Conservation (phyloP, 2,797 vertebrate genomes). For the Cephalopachus bancanus region DNA sequence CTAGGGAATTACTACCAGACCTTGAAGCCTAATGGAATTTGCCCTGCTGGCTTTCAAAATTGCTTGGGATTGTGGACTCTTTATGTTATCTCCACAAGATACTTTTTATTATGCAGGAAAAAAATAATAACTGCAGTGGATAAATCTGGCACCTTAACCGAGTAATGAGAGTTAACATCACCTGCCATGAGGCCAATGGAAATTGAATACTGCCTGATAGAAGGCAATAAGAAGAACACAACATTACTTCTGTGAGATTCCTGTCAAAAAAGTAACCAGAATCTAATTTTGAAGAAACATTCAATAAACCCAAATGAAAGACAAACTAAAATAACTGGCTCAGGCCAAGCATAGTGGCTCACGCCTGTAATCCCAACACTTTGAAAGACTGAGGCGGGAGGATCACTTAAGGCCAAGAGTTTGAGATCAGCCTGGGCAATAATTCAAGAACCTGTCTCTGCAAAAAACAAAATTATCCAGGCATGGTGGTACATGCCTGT, state of each 20-base stretch:
- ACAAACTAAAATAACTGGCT: background rate
- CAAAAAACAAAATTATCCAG: no score
- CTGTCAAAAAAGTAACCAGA: background rate
- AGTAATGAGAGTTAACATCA: background rate
- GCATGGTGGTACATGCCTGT: no score
- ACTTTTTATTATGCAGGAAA: background rate
- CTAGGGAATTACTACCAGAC: background rate
- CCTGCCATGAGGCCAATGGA: background rate
- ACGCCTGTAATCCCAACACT: no score
- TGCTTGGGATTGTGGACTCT: background rate
- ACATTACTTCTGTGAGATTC: background rate
- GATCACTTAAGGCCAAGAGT: no score
- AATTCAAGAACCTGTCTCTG: no score
- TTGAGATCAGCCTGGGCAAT: no score
- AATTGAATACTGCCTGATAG: background rate
- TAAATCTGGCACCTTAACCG: slow-evolving; percentile 5
- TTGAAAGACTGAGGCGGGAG: no score
- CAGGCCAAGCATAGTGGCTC: no score
- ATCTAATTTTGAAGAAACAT: slow-evolving; percentile 5
- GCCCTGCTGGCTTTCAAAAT: background rate
- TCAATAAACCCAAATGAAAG: background rate
- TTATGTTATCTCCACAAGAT: background rate
- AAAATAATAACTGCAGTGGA: background rate
- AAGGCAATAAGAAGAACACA: background rate
- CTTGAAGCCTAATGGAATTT: background rate